Evolutionary conservation across 2,888 invertebrate species (phyloP).

Genomic region (Epirrhoe tristata): DNA sequence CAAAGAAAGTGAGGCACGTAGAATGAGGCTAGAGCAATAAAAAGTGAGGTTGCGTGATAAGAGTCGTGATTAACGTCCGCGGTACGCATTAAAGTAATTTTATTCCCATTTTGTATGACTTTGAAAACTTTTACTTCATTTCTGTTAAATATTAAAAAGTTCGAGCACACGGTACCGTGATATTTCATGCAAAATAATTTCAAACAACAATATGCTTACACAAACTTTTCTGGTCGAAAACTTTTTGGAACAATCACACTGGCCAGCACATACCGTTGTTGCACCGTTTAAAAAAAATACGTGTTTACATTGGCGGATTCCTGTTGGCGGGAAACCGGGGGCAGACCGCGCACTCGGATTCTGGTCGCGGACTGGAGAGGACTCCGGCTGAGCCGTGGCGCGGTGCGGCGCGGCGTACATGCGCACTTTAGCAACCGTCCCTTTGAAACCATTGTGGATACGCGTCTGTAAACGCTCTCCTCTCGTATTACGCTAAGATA

Average conservation of each 20-base stretch:
- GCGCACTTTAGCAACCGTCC: slow-evolving; percentile 73
- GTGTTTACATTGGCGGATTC: slow-evolving; percentile 63
- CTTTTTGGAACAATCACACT: slow-evolving; percentile 55
- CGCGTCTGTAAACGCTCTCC: slow-evolving; percentile 68
- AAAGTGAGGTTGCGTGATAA: slow-evolving; percentile 46
- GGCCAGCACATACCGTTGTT: slow-evolving; percentile 52
- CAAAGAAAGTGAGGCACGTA: slow-evolving; percentile 37
- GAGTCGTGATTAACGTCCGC: slow-evolving; percentile 55
- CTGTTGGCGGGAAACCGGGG: slow-evolving; percentile 48
- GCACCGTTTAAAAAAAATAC: slow-evolving; percentile 43
- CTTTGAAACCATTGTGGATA: slow-evolving; percentile 71
- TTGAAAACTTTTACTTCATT: slow-evolving; percentile 46
- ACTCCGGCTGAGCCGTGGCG: slow-evolving; percentile 53
- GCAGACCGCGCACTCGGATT: slow-evolving; percentile 57
- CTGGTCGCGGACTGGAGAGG: slow-evolving; percentile 69
- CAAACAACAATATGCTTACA: slow-evolving; percentile 44
- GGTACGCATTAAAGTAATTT: slow-evolving; percentile 64
- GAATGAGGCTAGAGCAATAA: slow-evolving; percentile 40
- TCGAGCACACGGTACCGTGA: slow-evolving; percentile 18
- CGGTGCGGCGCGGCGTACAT: slow-evolving; percentile 70
- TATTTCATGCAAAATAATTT: slow-evolving; percentile 16
- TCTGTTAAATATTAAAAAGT: slow-evolving; percentile 38
- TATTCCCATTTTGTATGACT: slow-evolving; percentile 59
- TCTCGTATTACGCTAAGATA: slow-evolving; percentile 71
- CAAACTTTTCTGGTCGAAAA: slow-evolving; percentile 42